phyloP scores from a whole-genome alignment of 2,113 vertebrate species.

The Psephotus haematonotus region DNA sequence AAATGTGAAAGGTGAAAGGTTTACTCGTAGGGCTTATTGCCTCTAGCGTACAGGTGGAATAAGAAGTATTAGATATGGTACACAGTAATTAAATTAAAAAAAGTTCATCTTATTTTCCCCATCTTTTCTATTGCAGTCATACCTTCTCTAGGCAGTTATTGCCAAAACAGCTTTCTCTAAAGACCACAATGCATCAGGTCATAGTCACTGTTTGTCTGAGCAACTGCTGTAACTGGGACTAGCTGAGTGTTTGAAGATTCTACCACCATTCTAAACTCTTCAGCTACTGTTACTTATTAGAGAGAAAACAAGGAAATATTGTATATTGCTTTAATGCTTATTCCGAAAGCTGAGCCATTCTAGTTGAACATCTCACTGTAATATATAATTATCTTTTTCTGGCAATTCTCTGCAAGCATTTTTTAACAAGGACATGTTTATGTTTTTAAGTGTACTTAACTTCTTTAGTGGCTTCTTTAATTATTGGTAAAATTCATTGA shows the following conservation, averaged over 20 bases:
- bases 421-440: background rate
- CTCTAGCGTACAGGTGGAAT: conserved; percentile 39
- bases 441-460: background rate
- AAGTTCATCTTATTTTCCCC: background rate
- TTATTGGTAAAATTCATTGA: background rate
- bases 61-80: background rate
- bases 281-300: background rate
- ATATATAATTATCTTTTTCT: background rate
- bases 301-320: background rate
- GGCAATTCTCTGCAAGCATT: background rate
- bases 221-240: background rate
- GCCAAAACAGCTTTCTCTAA: conserved; percentile 20
- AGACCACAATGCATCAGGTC: background rate
- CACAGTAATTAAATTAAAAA: conserved; percentile 4
- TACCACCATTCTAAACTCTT: background rate
- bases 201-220: conserved; percentile 18
- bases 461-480: background rate
- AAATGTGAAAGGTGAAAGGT: conserved; percentile 68
- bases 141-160: background rate
- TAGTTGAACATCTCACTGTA: background rate
- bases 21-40: conserved; percentile 48
- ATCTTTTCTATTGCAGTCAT: background rate
- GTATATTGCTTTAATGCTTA: background rate
- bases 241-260: background rate
- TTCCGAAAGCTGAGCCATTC: background rate